phyloP scores from a whole-genome alignment of 2,113 vertebrate species.

The Arvicanthis niloticus region DNA sequence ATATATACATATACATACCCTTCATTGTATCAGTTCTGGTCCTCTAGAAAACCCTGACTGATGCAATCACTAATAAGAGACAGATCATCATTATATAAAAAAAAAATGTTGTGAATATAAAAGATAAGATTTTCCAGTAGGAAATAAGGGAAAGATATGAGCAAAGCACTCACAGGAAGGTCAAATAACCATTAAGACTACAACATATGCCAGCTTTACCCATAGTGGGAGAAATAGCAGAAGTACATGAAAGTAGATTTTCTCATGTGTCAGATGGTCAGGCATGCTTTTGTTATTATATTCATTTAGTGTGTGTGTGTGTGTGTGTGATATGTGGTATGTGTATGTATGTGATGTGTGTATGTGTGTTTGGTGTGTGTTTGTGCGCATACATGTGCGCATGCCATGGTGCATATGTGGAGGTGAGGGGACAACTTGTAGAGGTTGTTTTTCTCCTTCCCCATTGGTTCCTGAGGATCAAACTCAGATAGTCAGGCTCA shows the following conservation, averaged over 20 bases:
- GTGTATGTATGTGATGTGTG: neutral
- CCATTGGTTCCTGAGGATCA: neutral
- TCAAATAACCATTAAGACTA: neutral
- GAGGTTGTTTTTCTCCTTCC: neutral
- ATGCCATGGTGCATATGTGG: neutral
- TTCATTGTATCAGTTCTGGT: no score
- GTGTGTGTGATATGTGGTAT: no score
- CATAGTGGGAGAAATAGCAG: neutral
- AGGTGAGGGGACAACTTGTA: neutral
- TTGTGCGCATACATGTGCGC: neutral
- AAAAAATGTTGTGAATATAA: neutral
- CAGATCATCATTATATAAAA: neutral
- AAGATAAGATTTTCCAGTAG: neutral
- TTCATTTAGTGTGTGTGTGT: neutral
- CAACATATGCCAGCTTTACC: neutral
- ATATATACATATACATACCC: no score
- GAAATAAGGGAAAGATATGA: neutral
- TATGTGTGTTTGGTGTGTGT: neutral
- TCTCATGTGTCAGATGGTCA: neutral
- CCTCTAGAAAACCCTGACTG: neutral
- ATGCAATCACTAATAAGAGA: neutral
- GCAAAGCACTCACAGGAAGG: neutral
- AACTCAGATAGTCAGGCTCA: neutral
- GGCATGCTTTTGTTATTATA: neutral
- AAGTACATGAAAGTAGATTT: neutral